Evolutionary conservation across 2,113 vertebrate genomes (phyloP), one percentile per base, ranked within the genome.

Genomic region (Epinephelus fuscoguttatus): DNA sequence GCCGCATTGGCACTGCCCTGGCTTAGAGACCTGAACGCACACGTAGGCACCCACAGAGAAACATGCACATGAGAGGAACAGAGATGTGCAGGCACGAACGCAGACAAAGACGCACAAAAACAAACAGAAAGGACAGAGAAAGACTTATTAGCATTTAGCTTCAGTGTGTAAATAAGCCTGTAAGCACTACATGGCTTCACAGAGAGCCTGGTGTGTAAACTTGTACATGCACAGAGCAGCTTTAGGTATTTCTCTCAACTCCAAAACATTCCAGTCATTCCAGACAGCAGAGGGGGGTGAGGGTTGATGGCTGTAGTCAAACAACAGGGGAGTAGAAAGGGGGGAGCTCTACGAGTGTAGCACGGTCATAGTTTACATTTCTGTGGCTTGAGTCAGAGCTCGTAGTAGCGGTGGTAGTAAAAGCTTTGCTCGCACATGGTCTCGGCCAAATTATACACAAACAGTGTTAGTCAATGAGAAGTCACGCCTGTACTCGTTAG

Each of bases 1-100:
- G 98, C 94, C 14, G 98, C 94, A 1, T 97, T 99, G 4, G 97
- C 95, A 75, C 98, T 99, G 72, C 98, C 98, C 95, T 99, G 98
- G 92, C 98, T 99, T 61, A 99, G 95, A 17, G 98, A 99, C 86
- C 98, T 99, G 94, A 18, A 57, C 23, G 71, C 4, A 30, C 53
- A 42, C 15, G 23, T 2, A 14, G 1, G 17, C 45, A 40, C 9
- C 37, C 75, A 42, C 68, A 67, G 3, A 49, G 47, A 70, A 2
- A 69, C 67, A 57, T 6, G 79, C 62, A 76, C 1, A 33, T 45
- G 1, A 57, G 10, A 71, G 0, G 45, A 63, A 55, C 21, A 11
- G 17, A 68, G 17, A 21, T 62, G 21, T 14, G 19, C 50, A 62
- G 27, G 27, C 19, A 68, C 27, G 6, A 19, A 53, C 13, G 8